phyloP scores from a whole-genome alignment of 2,888 invertebrate genomes.

The Cosmorhoe ocellata region DNA sequence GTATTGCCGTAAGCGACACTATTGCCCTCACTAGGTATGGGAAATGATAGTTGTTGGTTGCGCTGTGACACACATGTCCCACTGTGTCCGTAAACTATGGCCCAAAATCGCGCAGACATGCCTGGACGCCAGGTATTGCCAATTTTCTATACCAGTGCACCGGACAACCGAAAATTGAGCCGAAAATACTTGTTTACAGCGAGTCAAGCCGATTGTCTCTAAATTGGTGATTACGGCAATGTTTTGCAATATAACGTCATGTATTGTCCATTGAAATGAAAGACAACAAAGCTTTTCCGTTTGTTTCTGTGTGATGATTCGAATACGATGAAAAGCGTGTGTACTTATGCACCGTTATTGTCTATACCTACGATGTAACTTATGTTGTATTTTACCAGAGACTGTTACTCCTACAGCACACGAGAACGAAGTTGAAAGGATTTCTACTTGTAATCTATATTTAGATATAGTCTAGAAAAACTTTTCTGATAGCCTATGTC shows the following conservation, averaged over 20 bases:
- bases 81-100: conserved; percentile 1
- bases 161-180: conserved; percentile 14
- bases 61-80: not conserved
- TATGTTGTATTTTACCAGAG: too few relatives aligned
- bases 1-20: too few relatives aligned
- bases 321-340: not conserved
- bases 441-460: too few relatives aligned
- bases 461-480: too few relatives aligned
- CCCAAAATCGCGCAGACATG: conserved; percentile 7
- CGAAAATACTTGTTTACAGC: conserved; percentile 13
- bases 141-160: conserved; percentile 35
- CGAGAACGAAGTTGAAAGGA: too few relatives aligned
- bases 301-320: not conserved
- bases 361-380: not conserved
- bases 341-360: too few relatives aligned
- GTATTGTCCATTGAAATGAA: conserved; percentile 20
- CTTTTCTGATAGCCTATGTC: too few relatives aligned
- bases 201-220: conserved; percentile 6
- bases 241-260: conserved; percentile 8
- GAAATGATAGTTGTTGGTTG: too few relatives aligned
- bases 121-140: conserved; percentile 29
- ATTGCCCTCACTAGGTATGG: too few relatives aligned
- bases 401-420: too few relatives aligned
- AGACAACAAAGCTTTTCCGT: conserved; percentile 6
- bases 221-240: conserved; percentile 9